Conservation (phyloP, 2,888 invertebrate species). For the Notocelia uddmanniana region DNA sequence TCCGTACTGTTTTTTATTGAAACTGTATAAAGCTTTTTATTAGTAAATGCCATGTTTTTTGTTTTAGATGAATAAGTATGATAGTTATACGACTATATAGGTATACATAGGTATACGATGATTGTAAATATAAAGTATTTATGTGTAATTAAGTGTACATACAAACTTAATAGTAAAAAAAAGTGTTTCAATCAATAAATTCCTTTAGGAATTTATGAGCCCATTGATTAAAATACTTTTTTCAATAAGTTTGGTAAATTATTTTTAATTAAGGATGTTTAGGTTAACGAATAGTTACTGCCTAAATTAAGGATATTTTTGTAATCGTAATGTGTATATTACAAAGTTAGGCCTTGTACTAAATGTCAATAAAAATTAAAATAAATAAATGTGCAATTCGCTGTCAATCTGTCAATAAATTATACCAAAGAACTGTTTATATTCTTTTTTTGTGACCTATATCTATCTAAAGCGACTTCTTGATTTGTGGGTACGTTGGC, state of each 20-base stretch:
- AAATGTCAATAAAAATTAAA: conserved; percentile 74
- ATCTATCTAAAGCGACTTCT: too few species aligned
- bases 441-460: conserved; percentile 25
- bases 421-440: conserved; percentile 61
- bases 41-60: conserved; percentile 29
- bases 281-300: conserved; percentile 30
- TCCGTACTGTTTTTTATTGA: background rate
- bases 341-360: conserved; percentile 62
- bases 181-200: conserved; percentile 76
- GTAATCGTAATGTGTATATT: conserved; percentile 49
- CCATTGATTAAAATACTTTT: conserved; percentile 79
- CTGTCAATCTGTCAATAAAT: conserved; percentile 73
- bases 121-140: conserved; percentile 49
- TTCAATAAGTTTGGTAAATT: conserved; percentile 48
- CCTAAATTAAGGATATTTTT: conserved; percentile 54
- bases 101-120: conserved; percentile 17
- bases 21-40: conserved; percentile 32
- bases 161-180: conserved; percentile 52
- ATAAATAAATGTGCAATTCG: conserved; percentile 72
- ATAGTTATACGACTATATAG: too few species aligned
- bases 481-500: too few species aligned
- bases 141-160: conserved; percentile 51
- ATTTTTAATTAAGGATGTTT: conserved; percentile 28
- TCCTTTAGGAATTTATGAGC: conserved; percentile 73
- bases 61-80: conserved; percentile 11